These are phyloP conservation scores for Synanthedon andrenaeformis DNA, from an alignment of 2,888 invertebrate genomes.

Conservation along the genomic window DNA sequence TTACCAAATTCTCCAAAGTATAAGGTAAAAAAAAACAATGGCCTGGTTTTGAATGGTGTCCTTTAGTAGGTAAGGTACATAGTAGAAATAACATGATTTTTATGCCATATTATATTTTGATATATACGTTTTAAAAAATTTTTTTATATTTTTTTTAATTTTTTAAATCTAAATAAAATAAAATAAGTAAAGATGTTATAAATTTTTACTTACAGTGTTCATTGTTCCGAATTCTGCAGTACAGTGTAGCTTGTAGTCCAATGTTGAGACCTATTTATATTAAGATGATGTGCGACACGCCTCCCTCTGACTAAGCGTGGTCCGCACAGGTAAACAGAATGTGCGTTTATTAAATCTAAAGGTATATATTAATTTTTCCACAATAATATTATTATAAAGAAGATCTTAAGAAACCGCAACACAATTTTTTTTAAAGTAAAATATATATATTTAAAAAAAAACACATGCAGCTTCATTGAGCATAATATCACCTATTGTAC, in stretches of 20 bases:
- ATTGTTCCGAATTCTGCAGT: constrained; percentile 31
- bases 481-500: neutral
- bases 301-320: constrained; percentile 23
- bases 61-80: too few species aligned
- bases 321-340: constrained; percentile 28
- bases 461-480: neutral
- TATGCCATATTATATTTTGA: too few species aligned
- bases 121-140: too few species aligned
- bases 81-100: too few species aligned
- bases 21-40: too few species aligned
- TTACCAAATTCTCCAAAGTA: too few species aligned
- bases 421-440: neutral
- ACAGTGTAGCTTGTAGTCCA: constrained; percentile 19
- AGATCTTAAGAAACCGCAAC: neutral
- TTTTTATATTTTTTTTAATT: too few species aligned
- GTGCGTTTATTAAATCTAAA: too few species aligned
- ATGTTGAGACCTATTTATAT: constrained; percentile 36
- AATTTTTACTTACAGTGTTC: constrained; percentile 44
- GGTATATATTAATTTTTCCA: too few species aligned
- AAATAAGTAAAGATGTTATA: neutral
- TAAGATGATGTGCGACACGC: constrained; percentile 5
- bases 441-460: neutral
- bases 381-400: neutral
- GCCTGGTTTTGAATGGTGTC: too few species aligned
- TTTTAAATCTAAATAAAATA: neutral